Conservation (phyloP, 2,888 invertebrate species). For the Arge pagana region DNA sequence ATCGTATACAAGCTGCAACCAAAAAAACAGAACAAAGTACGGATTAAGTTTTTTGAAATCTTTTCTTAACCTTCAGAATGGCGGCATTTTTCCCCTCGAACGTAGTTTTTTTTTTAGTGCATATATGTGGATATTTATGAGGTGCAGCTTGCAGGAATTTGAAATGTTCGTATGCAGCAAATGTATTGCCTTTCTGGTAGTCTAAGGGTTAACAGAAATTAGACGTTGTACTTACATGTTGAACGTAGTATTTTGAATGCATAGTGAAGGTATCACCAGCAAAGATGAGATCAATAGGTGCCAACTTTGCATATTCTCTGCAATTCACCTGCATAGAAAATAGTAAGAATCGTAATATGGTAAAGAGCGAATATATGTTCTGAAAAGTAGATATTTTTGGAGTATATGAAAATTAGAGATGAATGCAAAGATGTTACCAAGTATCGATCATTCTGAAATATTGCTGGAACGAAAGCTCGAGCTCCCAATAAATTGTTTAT, state of each 20-base stretch:
- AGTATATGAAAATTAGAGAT: conserved; percentile 3
- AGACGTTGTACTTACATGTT: conserved; percentile 48
- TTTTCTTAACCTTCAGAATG: too few species aligned
- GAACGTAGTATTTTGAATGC: conserved; percentile 66
- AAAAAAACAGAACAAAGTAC: conserved; percentile 5
- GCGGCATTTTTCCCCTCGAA: too few species aligned
- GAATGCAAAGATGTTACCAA: conserved; percentile 31
- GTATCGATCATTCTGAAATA: conserved; percentile 29
- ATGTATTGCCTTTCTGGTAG: too few species aligned
- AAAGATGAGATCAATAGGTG: conserved; percentile 64
- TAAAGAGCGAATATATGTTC: conserved; percentile 37
- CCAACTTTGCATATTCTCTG: conserved; percentile 63
- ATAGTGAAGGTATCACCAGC: conserved; percentile 65
- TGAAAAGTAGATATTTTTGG: conserved; percentile 44
- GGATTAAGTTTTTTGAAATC: background rate
- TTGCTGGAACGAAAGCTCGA: conserved; percentile 32
- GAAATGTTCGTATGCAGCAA: too few species aligned
- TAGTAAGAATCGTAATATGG: conserved; percentile 9
- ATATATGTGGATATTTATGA: too few species aligned
- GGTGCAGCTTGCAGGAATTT: too few species aligned
- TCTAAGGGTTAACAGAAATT: background rate
- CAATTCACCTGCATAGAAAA: conserved; percentile 64
- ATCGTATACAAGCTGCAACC: conserved; percentile 53
- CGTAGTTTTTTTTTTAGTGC: too few species aligned
- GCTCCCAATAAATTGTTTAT: conserved; percentile 57